Percentiles rank a stretch among this genome's conserved stretches.
Evolutionary conservation across 1,140 invertebrate genomes (phyloP).

Genomic region (Plodia interpunctella): DNA sequence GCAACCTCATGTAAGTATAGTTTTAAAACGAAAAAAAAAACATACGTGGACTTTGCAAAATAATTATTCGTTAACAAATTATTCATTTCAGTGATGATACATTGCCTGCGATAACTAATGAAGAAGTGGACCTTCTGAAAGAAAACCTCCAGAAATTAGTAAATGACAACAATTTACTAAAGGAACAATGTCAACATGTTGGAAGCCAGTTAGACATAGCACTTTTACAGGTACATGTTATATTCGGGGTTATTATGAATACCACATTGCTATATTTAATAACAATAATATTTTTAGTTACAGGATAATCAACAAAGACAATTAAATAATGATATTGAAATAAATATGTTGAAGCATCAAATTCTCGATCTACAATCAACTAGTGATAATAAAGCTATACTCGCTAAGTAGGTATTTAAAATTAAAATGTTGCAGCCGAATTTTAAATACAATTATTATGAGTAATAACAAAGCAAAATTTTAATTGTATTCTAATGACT

Average conservation of each 20-base stretch:
- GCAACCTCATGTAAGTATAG: slow-evolving; percentile 48
- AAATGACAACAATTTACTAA: slow-evolving; percentile 44
- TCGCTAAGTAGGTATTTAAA: slow-evolving; percentile 67
- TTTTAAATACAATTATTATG: neutral
- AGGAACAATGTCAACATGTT: slow-evolving; percentile 41
- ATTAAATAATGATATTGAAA: slow-evolving; percentile 73
- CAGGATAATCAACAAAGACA: slow-evolving; percentile 49
- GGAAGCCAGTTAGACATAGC: slow-evolving; percentile 41
- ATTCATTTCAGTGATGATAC: slow-evolving; percentile 41
- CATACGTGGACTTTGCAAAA: neutral
- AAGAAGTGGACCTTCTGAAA: slow-evolving; percentile 45
- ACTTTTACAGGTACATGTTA: slow-evolving; percentile 33
- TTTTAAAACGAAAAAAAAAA: neutral
- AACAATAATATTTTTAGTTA: slow-evolving; percentile 38
- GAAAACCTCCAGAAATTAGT: slow-evolving; percentile 33
- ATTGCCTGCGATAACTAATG: slow-evolving; percentile 29
- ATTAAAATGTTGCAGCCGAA: neutral
- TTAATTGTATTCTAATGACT: slow-evolving; percentile 11
- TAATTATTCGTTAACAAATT: neutral
- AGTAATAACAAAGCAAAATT: neutral
- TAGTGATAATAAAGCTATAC: slow-evolving; percentile 81
- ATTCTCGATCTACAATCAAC: slow-evolving; percentile 80
- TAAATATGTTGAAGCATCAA: slow-evolving; percentile 80
- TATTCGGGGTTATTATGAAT: neutral
- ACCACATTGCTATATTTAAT: neutral